Base-by-base conservation (phyloP, 2,888 invertebrate genomes). In the Tubulanus polymorphus region DNA sequence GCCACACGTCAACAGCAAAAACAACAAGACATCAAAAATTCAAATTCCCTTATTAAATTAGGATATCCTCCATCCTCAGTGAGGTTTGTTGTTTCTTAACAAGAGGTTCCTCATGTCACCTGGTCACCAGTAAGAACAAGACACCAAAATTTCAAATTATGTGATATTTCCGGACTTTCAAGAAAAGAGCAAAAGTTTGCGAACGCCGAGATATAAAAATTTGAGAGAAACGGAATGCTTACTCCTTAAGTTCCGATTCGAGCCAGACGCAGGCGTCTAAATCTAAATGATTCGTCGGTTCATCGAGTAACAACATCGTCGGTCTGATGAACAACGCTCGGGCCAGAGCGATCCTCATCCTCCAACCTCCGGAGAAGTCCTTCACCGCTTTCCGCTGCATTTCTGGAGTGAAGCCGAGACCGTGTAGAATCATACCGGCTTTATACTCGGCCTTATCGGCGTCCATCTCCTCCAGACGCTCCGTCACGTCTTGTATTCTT, bases 191-290 rank as follows among this genome's bases (percentile, higher is more conserved):
- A n/a, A n/a, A n/a, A n/a, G n/a, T n/a, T n/a, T n/a, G n/a, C n/a
- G n/a, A n/a, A n/a, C n/a, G n/a, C n/a, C n/a, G n/a, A n/a, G n/a
- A n/a, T n/a, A n/a, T n/a, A n/a, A n/a, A n/a, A n/a, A n/a, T n/a
- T n/a, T n/a, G n/a, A n/a, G n/a, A n/a, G n/a, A n/a, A n/a, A n/a
- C n/a, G 10, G n/a, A 32, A 55, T 50, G 52, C 84, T 80, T 74
- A 91, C 84, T 88, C 87, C 82, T 93, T 93, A 45, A 99, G 84
- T 81, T 99, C 97, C 78, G 95, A 93, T 80, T 99, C 99, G 55
- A 99, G 85, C 99, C 99, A 99, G 47, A 99, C 97, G 78, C 97
- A 99, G 55, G 99, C 97, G 76, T 99, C 95, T 67, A 99, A 84
- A 84, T 85, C 73, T 41, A 85, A 69, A 70, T 83, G 83, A 61